Conservation (phyloP, 2,888 invertebrate genomes). For the Tenthredo distinguenda region DNA sequence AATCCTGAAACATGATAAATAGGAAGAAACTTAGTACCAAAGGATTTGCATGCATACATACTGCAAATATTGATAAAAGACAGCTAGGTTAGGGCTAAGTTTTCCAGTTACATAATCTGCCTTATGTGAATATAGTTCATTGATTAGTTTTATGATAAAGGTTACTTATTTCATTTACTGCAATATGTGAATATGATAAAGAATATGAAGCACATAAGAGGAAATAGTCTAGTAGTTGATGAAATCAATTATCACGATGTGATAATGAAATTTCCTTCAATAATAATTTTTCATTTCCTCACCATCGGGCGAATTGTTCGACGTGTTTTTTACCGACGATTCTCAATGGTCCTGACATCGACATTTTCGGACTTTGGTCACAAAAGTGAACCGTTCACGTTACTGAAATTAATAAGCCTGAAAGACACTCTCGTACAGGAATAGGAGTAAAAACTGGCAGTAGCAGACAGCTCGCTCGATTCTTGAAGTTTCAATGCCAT, state of each 20-base stretch:
- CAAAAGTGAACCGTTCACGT: neutral
- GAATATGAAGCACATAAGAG: neutral
- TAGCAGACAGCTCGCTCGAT: conserved; percentile 18
- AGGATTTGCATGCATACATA: neutral
- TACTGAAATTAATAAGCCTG: neutral
- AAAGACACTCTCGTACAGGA: neutral
- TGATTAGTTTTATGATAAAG: neutral
- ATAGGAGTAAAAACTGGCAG: neutral
- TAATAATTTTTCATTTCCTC: neutral
- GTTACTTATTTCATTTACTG: neutral
- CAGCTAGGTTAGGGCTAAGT: conserved; percentile 12
- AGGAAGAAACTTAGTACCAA: no score
- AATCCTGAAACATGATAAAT: conserved; percentile 77
- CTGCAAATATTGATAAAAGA: neutral
- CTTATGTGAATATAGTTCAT: neutral
- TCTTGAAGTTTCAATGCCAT: neutral
- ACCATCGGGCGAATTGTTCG: conserved; percentile 41
- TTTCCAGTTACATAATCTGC: conserved; percentile 17
- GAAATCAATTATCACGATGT: neutral
- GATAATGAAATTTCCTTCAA: neutral
- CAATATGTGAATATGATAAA: neutral
- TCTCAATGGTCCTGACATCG: conserved; percentile 25
- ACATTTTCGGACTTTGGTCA: neutral
- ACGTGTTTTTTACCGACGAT: conserved; percentile 32
- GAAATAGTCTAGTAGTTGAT: neutral